Evolutionary conservation across 2,113 vertebrate species (phyloP).

Genomic region (Carassius gibelio): DNA sequence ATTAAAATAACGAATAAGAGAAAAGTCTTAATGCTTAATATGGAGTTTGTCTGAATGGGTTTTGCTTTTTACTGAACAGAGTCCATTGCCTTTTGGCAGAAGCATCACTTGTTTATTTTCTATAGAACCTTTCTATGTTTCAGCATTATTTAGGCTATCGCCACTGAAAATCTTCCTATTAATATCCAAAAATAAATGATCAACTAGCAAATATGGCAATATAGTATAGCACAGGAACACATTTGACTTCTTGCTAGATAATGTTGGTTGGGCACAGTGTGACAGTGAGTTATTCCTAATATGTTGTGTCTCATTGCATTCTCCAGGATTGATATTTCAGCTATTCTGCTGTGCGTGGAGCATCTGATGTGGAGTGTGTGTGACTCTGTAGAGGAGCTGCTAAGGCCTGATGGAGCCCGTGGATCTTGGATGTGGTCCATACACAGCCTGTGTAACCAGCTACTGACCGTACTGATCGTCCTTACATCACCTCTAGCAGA

Average conservation of each 20-base stretch:
- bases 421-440: slow-evolving; percentile 79
- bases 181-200: background rate
- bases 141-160: background rate
- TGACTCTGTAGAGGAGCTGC: slow-evolving; percentile 76
- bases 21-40: background rate
- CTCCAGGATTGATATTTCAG: slow-evolving; percentile 84
- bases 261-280: background rate
- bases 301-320: background rate
- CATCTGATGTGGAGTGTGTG: slow-evolving; percentile 89
- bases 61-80: background rate
- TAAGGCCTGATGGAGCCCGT: slow-evolving; percentile 66
- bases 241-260: background rate
- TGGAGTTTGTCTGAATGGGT: background rate
- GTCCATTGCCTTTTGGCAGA: background rate
- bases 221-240: background rate
- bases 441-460: slow-evolving; percentile 86
- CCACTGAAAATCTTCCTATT: background rate
- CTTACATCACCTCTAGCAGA: slow-evolving; percentile 83
- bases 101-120: background rate
- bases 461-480: slow-evolving; percentile 81
- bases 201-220: background rate
- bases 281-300: background rate
- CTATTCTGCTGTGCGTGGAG: slow-evolving; percentile 86
- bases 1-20: no score
- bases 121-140: background rate